These are phyloP conservation scores for Lepas anatifera DNA, from an alignment of 2,888 invertebrate species.

Conservation along the genomic window DNA sequence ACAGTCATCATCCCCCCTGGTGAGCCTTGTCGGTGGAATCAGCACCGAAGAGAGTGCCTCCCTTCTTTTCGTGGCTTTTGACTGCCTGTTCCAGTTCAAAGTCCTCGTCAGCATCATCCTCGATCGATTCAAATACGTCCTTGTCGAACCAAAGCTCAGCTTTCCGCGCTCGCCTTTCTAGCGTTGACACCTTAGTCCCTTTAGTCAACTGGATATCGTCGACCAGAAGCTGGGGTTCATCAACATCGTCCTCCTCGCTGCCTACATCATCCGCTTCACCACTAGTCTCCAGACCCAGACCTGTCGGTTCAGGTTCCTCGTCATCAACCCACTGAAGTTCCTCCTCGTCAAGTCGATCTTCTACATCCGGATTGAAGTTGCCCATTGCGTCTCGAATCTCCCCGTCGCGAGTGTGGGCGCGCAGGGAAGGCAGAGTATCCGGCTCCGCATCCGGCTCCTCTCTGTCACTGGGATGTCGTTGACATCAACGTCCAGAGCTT, in stretches of 20 bases:
- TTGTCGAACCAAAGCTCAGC: constrained; percentile 81
- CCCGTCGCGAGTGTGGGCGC: not conserved
- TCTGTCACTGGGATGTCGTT: constrained; percentile 53
- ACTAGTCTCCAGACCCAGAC: not conserved
- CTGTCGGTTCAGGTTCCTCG: not conserved
- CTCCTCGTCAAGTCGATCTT: constrained; percentile 15
- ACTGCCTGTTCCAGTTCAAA: constrained; percentile 69
- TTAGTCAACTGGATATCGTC: not conserved
- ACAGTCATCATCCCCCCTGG: no score
- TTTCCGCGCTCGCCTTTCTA: constrained; percentile 41
- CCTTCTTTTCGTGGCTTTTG: constrained; percentile 34
- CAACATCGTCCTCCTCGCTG: constrained; percentile 29
- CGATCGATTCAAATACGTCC: constrained; percentile 64
- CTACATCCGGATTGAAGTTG: not conserved
- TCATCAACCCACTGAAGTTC: constrained; percentile 15
- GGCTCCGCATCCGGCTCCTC: constrained; percentile 38
- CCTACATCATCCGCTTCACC: no score
- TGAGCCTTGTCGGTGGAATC: no score
- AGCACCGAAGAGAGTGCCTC: not conserved
- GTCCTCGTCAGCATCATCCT: constrained; percentile 74
- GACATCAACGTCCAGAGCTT: constrained; percentile 39
- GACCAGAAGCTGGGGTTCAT: not conserved
- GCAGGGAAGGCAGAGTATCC: constrained; percentile 24
- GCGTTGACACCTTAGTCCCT: not conserved
- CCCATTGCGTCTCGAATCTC: not conserved